These are phyloP conservation scores for Thalassarche chlororhynchos DNA, from an alignment of 2,113 vertebrate species.

Conservation along the genomic window DNA sequence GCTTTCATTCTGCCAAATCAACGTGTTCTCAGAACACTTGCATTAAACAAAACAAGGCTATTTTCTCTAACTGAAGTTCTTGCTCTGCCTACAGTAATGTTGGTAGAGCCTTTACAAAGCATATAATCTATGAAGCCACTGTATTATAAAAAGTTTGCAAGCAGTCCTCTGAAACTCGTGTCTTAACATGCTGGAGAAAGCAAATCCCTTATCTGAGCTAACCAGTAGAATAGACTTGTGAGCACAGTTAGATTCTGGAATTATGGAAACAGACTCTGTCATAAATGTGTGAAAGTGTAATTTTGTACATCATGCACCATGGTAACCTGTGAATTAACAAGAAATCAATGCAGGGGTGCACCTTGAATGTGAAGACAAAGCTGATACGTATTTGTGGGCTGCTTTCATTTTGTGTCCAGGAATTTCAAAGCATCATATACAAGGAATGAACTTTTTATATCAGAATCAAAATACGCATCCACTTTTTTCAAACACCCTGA, in stretches of 20 bases:
- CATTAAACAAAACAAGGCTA: conserved; percentile 37
- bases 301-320: background rate
- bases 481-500: background rate
- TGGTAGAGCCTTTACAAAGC: background rate
- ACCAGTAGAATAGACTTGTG: background rate
- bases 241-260: background rate
- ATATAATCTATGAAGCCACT: background rate
- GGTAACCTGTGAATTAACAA: background rate
- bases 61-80: conserved; percentile 4
- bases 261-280: background rate
- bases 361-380: background rate
- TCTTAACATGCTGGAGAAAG: background rate
- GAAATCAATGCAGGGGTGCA: background rate
- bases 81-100: background rate
- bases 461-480: background rate
- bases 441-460: background rate
- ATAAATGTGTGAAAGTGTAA: background rate
- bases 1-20: conserved; percentile 45
- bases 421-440: background rate
- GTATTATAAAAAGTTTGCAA: background rate
- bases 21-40: conserved; percentile 3
- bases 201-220: background rate
- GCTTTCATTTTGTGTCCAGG: background rate
- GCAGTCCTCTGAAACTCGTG: background rate
- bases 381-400: background rate